Evolutionary conservation across 1,140 invertebrate species (phyloP), one percentile per base, ranked within the genome.

Genomic region (Orchesella cincta): DNA sequence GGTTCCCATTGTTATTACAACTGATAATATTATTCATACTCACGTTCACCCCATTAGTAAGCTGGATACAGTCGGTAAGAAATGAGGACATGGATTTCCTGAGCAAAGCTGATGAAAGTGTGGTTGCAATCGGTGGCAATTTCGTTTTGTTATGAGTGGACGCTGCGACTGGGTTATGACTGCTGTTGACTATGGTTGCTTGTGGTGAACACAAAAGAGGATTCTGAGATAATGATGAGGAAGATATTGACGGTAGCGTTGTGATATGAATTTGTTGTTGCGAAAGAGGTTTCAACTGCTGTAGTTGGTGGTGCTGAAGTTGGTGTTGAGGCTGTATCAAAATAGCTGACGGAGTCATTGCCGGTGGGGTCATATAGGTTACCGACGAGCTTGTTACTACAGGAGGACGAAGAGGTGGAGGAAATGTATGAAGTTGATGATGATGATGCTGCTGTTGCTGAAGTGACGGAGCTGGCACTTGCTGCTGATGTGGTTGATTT

Each of bases 121-220:
- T 62, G 31, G 77, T 75, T 33, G 73, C 71, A 76, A 74, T 76
- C 70, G 71, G 79, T 75, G 81, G 78, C 64, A 78, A 39, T 62
- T 73, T 67, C 71, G 46, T 73, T 46, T 73, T 73, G 71, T 73
- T 36, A 1, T 20, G 23, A 8, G 23, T 33, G 31, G 28, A 57
- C 54, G 23, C 54, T 26, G 54, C 54, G 12, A 46, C 8, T 46
- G 39, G 8, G 62, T 67, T 29, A 67, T 18, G 5, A 28, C 31
- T 31, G 23, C 62, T 67, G 29, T 29, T 67, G 12, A 67, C 31
- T 33, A 23, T 67, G 62, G 33, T 29, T 67, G 62, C 28, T 67
- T 29, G 62, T 18, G 2, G 62, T 33, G 62, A 67, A 67, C 62
- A 67, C 62, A 67, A n/a, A 33, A 67, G 62, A 67, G 62, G 62